Evolutionary conservation across 2,888 invertebrate genomes (phyloP).

Genomic region (Notodonta dromedarius): DNA sequence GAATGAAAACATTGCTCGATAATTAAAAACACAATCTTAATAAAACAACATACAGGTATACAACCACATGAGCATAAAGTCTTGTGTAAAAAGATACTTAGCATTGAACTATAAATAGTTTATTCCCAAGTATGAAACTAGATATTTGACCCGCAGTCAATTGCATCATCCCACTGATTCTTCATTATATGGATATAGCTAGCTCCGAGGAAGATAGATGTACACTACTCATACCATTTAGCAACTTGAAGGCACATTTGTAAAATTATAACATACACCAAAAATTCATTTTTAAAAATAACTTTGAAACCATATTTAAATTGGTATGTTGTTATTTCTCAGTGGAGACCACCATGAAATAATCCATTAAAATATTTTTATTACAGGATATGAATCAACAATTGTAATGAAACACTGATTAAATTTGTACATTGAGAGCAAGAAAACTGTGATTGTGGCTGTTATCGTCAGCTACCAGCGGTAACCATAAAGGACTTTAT

Average conservation of each 20-base stretch:
- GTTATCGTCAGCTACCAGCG: slow-evolving; percentile 63
- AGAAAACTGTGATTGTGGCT: slow-evolving; percentile 47
- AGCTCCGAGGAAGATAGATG: too few species aligned
- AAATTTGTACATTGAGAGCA: slow-evolving; percentile 51
- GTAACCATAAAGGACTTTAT: slow-evolving; percentile 76
- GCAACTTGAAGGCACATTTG: too few species aligned
- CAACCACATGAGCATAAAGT: neutral
- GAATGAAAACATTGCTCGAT: neutral
- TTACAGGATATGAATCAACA: slow-evolving; percentile 62
- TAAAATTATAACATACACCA: neutral
- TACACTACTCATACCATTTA: too few species aligned
- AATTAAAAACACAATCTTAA: neutral
- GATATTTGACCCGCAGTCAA: slow-evolving; percentile 24
- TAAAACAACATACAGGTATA: too few species aligned
- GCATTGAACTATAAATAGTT: slow-evolving; percentile 20
- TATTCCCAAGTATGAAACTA: slow-evolving; percentile 17
- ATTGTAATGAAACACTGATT: slow-evolving; percentile 70
- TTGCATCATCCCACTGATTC: slow-evolving; percentile 1
- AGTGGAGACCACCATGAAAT: neutral
- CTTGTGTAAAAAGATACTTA: slow-evolving; percentile 3
- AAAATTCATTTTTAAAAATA: neutral
- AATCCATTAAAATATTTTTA: slow-evolving; percentile 21
- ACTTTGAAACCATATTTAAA: neutral
- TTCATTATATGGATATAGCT: neutral
- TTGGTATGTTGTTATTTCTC: neutral